Evolutionary conservation across 2,113 vertebrate genomes (phyloP), one percentile per base, ranked within the genome.

Genomic region (Cranoglanis bouderius): DNA sequence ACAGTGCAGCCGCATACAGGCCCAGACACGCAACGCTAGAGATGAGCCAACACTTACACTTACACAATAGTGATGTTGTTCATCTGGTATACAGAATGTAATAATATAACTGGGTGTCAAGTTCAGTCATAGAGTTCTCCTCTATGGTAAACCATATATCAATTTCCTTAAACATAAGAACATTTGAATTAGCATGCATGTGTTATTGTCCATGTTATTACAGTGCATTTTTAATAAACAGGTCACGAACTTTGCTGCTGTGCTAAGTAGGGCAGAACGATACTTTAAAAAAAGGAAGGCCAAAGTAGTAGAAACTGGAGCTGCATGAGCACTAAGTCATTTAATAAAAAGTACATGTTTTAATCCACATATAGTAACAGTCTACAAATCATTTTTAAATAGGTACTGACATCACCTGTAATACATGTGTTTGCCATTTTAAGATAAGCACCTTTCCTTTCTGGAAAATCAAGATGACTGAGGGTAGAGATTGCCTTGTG

Each of bases 1-100:
- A 82, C 77, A 82, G 82, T 26, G n/a, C 55, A 82, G 85, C 88
- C 38, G 43, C 82, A 78, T 29, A 72, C 90, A 85, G 43, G 88
- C 57, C 59, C 74, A 88, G 84, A 81, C 91, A 81, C 14, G 85
- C 84, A 67, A 59, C 59, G 51, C 81, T 18, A n/a, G 13, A 49
- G 32, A 61, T 21, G 32, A 84, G 77, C 87, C 87, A 88, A 59
- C 51, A 88, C 51, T 89, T 85, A 81, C 87, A 84, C 38, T 75
- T 26, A 24, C 84, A 90, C 55, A 77, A 85, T n/a, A 35, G n/a
- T 53, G 16, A 70, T 49, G 65, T 51, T 85, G 40, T 85, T 35
- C 65, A 72, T 55, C 49, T 26, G 63, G 9, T 82, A 35, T 82
- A 82, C 81, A 82, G 55, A 59, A 59, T 57, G 19, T 57, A 38